phyloP scores from a whole-genome alignment of 2,797 vertebrate genomes.

The Lepilemur septentrionalis region DNA sequence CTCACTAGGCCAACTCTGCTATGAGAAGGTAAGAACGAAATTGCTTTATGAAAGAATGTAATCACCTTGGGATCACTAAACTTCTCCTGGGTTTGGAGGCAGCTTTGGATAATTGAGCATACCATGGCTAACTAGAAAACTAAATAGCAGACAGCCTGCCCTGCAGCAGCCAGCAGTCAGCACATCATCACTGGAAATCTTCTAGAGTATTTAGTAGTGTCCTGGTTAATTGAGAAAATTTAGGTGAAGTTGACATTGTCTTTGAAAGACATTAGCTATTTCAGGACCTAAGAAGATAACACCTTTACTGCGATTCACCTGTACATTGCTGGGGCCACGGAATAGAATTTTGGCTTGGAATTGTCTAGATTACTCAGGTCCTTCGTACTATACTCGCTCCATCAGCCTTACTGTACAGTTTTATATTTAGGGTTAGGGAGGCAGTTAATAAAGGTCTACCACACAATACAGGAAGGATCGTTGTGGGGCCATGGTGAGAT shows the following conservation, averaged over 20 bases:
- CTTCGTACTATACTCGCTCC: background rate
- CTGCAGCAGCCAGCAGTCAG: background rate
- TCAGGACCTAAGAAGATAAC: background rate
- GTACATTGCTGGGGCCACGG: background rate
- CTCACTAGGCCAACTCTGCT: background rate
- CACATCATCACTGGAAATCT: background rate
- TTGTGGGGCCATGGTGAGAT: background rate
- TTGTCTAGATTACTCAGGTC: background rate
- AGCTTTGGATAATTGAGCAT: background rate
- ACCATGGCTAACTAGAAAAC: background rate
- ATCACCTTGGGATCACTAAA: background rate
- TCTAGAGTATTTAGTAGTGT: background rate
- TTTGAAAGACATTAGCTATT: background rate
- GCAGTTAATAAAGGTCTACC: background rate
- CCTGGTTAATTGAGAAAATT: background rate
- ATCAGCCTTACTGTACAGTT: background rate
- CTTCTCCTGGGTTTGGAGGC: background rate
- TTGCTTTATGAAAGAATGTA: slow-evolving; percentile 22
- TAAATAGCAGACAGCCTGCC: background rate
- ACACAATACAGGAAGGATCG: background rate
- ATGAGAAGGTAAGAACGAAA: background rate
- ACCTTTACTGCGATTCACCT: background rate
- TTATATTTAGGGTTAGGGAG: background rate
- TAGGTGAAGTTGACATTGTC: background rate
- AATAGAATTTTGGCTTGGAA: background rate